These are phyloP conservation scores for Lymantria dispar DNA, from an alignment of 2,888 invertebrate genomes.

Conservation along the genomic window DNA sequence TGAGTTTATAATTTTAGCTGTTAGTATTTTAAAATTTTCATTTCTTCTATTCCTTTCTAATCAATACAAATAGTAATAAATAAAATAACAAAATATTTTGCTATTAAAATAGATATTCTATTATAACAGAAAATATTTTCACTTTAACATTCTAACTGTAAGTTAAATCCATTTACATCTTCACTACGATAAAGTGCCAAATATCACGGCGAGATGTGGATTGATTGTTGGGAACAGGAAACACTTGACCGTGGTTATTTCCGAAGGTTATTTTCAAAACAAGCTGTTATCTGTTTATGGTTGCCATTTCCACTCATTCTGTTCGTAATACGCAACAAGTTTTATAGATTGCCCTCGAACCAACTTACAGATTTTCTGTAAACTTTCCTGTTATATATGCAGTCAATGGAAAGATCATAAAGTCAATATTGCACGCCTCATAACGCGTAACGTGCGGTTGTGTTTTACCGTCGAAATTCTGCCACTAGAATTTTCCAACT, in stretches of 20 bases:
- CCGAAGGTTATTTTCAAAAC: not conserved
- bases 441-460: too few species aligned
- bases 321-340: not conserved
- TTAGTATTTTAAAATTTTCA: too few species aligned
- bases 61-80: too few species aligned
- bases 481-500: too few species aligned
- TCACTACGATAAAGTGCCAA: not conserved
- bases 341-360: constrained; percentile 4
- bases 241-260: not conserved
- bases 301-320: not conserved
- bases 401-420: constrained; percentile 11
- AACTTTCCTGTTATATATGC: not conserved
- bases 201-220: not conserved
- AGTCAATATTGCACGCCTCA: constrained; percentile 2
- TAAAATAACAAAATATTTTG: too few species aligned
- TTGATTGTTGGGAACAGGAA: not conserved
- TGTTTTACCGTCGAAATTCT: too few species aligned
- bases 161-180: not conserved
- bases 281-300: not conserved
- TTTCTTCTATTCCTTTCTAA: too few species aligned
- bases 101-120: too few species aligned
- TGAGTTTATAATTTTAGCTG: too few species aligned
- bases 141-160: not conserved
- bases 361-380: not conserved
- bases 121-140: not conserved